A percentile compares a stretch with the other conserved stretches of the same genome.
These are phyloP conservation scores for Menidia menidia DNA, from an alignment of 2,797 vertebrate genomes.

Conservation along the genomic window DNA sequence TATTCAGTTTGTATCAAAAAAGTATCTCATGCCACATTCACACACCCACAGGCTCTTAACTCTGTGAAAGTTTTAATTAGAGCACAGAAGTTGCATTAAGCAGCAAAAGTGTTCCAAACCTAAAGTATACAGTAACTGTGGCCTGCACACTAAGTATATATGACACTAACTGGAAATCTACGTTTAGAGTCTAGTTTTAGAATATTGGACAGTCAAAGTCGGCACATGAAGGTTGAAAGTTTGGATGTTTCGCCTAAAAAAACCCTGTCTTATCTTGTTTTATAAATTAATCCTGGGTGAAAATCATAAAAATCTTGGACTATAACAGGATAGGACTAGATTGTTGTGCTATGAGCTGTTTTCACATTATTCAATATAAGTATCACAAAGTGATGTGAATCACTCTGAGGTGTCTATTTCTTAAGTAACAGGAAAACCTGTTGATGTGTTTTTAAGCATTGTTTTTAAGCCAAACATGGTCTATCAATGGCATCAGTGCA, in stretches of 20 bases:
- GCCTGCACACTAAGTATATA: constrained; percentile 69
- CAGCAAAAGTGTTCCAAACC: constrained; percentile 73
- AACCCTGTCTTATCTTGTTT: constrained; percentile 11
- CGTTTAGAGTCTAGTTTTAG: constrained; percentile 65
- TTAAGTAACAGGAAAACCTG: constrained; percentile 21
- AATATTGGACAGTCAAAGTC: constrained; percentile 36
- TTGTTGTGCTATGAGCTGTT: not conserved
- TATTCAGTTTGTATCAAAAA: constrained; percentile 36
- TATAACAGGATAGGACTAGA: not conserved
- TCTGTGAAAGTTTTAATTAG: constrained; percentile 76
- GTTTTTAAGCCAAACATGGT: constrained; percentile 26
- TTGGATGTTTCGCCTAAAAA: constrained; percentile 16
- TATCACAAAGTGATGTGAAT: not conserved
- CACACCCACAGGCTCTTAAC: constrained; percentile 62
- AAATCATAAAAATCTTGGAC: not conserved
- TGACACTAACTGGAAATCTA: constrained; percentile 63
- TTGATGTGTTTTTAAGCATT: constrained; percentile 18
- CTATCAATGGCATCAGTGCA: constrained; percentile 45
- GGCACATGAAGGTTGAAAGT: constrained; percentile 45
- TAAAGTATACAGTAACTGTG: constrained; percentile 72
- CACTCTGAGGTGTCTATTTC: not conserved
- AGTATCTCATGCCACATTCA: constrained; percentile 33
- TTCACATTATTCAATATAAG: constrained; percentile 11
- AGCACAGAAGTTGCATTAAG: constrained; percentile 66
- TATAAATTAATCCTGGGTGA: not conserved